Conservation (phyloP, 2,797 vertebrate genomes). For the Gobio occitaniae region DNA sequence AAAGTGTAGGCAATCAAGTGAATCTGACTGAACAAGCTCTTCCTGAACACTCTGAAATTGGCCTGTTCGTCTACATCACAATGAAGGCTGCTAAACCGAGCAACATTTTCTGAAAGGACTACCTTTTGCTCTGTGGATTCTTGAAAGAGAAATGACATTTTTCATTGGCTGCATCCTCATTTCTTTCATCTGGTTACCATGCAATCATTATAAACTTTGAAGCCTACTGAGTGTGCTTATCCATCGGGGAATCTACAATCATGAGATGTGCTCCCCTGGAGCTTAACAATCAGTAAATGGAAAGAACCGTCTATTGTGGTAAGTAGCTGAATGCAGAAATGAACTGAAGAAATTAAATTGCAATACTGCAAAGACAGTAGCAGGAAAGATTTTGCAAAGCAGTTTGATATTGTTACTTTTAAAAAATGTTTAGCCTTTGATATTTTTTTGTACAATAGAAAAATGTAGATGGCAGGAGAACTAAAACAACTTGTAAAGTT, state of each 20-base stretch:
- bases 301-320: neutral
- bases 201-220: constrained; percentile 20
- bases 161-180: neutral
- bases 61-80: neutral
- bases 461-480: neutral
- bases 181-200: constrained; percentile 14
- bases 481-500: neutral
- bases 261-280: constrained; percentile 5
- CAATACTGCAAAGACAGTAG: neutral
- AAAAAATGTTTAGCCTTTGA: constrained; percentile 4
- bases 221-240: constrained; percentile 1
- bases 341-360: neutral
- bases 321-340: constrained; percentile 13
- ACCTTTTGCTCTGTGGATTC: neutral
- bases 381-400: neutral
- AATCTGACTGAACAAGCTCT: constrained; percentile 12
- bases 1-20: constrained; percentile 3
- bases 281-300: constrained; percentile 14
- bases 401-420: neutral
- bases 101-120: neutral
- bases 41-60: neutral
- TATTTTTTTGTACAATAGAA: neutral
- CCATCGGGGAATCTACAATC: constrained; percentile 9
- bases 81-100: neutral
- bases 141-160: neutral